These are phyloP conservation scores for Eupithecia tripunctaria DNA, from an alignment of 2,888 invertebrate species.

Conservation along the genomic window DNA sequence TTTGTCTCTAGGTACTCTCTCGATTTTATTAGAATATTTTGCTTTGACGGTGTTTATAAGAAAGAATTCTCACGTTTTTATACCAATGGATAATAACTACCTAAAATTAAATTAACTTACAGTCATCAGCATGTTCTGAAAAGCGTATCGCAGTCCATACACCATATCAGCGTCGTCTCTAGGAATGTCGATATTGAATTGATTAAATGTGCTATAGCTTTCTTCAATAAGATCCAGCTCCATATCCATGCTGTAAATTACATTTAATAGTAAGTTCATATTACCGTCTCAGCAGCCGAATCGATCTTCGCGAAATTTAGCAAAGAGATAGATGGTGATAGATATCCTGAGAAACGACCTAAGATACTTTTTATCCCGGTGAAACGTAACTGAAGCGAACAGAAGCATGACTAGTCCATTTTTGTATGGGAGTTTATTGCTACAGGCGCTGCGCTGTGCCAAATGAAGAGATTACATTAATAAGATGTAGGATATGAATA, in stretches of 20 bases:
- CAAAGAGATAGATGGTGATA: too few relatives aligned
- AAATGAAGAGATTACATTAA: too few relatives aligned
- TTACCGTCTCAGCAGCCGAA: too few relatives aligned
- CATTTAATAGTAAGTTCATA: neutral
- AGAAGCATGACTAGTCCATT: neutral
- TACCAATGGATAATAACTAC: neutral
- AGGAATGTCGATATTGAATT: slow-evolving; percentile 87
- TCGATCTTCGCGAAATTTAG: too few relatives aligned
- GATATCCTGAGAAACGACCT: too few relatives aligned
- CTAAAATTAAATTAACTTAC: slow-evolving; percentile 72
- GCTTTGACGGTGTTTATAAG: neutral
- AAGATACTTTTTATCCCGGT: too few relatives aligned
- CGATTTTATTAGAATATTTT: neutral
- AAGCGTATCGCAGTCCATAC: slow-evolving; percentile 90
- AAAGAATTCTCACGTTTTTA: neutral
- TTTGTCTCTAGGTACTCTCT: neutral
- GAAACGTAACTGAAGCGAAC: neutral
- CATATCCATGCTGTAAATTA: slow-evolving; percentile 87
- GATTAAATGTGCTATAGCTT: slow-evolving; percentile 88
- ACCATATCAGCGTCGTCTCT: slow-evolving; percentile 92
- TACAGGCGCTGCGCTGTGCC: too few relatives aligned
- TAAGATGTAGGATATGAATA: too few relatives aligned
- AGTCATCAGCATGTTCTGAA: slow-evolving; percentile 89
- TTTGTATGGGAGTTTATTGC: too few relatives aligned
- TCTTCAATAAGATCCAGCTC: slow-evolving; percentile 91